These are phyloP conservation scores for Cryptoprocta ferox DNA, from an alignment of 2,797 vertebrate genomes.

Conservation along the genomic window DNA sequence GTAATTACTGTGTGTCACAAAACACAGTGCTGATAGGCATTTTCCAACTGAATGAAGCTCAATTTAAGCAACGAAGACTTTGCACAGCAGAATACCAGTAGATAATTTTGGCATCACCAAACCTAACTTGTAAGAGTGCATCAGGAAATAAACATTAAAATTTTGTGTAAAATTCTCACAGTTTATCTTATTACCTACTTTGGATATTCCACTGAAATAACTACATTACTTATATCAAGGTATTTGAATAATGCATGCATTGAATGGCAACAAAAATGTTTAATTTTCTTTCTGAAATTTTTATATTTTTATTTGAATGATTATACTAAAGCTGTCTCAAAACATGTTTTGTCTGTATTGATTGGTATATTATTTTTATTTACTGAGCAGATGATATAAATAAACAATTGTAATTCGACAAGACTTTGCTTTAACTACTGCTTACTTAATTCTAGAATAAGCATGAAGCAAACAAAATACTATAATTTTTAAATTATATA, in stretches of 20 bases:
- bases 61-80: conserved; percentile 70
- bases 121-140: neutral
- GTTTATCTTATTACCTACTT: neutral
- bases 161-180: neutral
- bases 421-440: neutral
- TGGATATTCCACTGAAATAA: neutral
- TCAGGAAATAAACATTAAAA: neutral
- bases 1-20: conserved; percentile 82
- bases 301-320: neutral
- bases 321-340: neutral
- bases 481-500: neutral
- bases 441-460: neutral
- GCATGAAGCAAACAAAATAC: neutral
- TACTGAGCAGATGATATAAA: neutral
- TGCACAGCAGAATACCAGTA: conserved; percentile 18
- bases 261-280: neutral
- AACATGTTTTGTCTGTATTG: neutral
- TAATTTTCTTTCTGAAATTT: neutral
- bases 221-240: neutral
- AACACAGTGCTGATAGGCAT: conserved; percentile 76
- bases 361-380: neutral
- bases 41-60: conserved; percentile 76
- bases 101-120: conserved; percentile 64
- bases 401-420: neutral
- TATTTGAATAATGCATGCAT: neutral